Evolutionary conservation across 2,888 invertebrate genomes (phyloP).

Genomic region (Netelia fuscicornis): DNA sequence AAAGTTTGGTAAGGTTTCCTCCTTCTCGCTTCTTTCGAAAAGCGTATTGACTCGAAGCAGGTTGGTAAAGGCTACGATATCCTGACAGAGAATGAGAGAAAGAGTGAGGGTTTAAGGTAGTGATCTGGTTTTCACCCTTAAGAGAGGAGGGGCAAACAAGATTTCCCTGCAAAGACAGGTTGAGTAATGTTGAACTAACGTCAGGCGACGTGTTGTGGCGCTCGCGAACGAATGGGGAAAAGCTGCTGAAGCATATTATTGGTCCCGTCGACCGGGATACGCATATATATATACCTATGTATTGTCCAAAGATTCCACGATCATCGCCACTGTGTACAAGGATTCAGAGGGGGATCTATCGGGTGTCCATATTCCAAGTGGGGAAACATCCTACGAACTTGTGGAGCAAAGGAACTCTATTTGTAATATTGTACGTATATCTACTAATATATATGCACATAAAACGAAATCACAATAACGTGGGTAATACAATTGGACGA

Average conservation of each 20-base stretch:
- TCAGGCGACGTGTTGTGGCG: conserved; percentile 27
- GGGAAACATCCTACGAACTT: too few species aligned
- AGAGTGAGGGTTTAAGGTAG: conserved; percentile 9
- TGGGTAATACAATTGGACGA: conserved; percentile 32
- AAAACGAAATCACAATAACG: conserved; percentile 51
- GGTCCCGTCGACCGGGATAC: conserved; percentile 19
- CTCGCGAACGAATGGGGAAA: conserved; percentile 23
- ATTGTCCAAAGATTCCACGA: too few species aligned
- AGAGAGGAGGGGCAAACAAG: conserved; percentile 29
- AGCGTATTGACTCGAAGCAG: conserved; percentile 16
- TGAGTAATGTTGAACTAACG: conserved; percentile 56
- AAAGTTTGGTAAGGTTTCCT: conserved; percentile 50
- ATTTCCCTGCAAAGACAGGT: conserved; percentile 47
- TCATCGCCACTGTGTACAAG: neutral
- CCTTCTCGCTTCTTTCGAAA: neutral
- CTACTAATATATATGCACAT: conserved; percentile 22
- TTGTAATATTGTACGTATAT: neutral
- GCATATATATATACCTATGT: neutral
- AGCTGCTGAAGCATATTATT: conserved; percentile 50
- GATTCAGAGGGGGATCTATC: too few species aligned
- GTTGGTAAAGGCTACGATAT: neutral
- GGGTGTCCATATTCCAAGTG: neutral
- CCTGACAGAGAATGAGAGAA: neutral
- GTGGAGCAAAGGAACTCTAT: too few species aligned
- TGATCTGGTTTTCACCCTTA: conserved; percentile 14